A percentile compares a stretch with the other conserved stretches of the same genome.
Conservation (phyloP, 2,113 vertebrate species). For the Ramphastos sulfuratus region DNA sequence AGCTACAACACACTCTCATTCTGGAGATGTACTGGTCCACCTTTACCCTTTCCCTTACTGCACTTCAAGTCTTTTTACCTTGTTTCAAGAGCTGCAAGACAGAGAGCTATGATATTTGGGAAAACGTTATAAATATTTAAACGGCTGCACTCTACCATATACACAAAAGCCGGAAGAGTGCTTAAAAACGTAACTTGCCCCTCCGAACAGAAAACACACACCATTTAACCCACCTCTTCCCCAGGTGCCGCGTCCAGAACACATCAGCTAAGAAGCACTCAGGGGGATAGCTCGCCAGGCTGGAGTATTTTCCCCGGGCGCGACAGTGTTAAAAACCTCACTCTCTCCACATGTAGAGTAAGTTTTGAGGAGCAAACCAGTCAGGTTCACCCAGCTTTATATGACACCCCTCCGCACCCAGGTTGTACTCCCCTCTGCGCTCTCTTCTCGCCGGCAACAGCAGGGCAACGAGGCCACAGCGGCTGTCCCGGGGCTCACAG, state of each 20-base stretch:
- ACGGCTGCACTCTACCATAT: neutral
- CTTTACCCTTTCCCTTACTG: neutral
- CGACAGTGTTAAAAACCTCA: neutral
- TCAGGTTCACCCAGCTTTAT: neutral
- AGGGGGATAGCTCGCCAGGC: accelerated
- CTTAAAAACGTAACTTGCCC: neutral
- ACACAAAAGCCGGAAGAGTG: accelerated
- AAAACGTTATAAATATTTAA: neutral
- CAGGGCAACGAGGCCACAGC: neutral
- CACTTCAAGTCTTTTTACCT: neutral
- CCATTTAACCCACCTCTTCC: neutral
- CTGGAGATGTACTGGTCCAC: neutral
- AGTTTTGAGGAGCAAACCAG: neutral
- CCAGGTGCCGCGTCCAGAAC: neutral
- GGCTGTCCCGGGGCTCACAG: neutral
- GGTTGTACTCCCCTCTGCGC: neutral
- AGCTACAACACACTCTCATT: neutral
- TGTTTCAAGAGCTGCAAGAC: accelerated
- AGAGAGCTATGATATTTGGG: accelerated
- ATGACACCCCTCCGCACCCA: accelerated
- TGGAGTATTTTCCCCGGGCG: neutral
- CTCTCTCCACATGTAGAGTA: neutral
- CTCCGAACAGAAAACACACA: neutral
- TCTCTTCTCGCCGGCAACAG: neutral
- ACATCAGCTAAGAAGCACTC: neutral